These are phyloP conservation scores for Oscheius sp. DNA, from an alignment of 2,888 invertebrate genomes.

Conservation along the genomic window DNA sequence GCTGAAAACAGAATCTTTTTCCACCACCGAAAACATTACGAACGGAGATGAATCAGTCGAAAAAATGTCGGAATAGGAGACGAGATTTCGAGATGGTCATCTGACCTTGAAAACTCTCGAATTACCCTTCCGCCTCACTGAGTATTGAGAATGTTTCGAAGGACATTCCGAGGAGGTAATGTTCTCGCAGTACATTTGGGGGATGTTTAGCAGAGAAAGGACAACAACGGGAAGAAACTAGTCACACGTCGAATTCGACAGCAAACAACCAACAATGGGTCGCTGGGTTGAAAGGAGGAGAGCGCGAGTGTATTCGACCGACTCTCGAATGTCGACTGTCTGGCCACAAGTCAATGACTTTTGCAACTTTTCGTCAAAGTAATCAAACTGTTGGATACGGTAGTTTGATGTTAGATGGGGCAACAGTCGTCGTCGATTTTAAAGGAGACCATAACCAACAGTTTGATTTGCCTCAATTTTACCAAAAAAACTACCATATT, in stretches of 20 bases:
- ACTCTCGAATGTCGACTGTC: no score
- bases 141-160: background rate
- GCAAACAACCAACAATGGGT: slow-evolving; percentile 24
- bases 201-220: background rate
- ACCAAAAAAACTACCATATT: no score
- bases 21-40: background rate
- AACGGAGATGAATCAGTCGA: background rate
- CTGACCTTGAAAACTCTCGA: slow-evolving; percentile 2
- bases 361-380: no score
- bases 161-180: background rate
- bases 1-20: background rate
- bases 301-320: no score
- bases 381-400: no score
- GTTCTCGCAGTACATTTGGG: background rate
- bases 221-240: background rate
- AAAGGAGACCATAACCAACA: no score
- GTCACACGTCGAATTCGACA: background rate
- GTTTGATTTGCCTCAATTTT: no score
- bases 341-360: no score
- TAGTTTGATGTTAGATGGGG: no score
- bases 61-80: background rate
- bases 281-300: no score
- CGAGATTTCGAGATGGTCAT: background rate
- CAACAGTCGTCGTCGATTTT: no score
- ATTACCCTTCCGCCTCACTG: slow-evolving; percentile 1